Conservation (phyloP, 2,113 vertebrate genomes). For the Hippopotamus amphibius region DNA sequence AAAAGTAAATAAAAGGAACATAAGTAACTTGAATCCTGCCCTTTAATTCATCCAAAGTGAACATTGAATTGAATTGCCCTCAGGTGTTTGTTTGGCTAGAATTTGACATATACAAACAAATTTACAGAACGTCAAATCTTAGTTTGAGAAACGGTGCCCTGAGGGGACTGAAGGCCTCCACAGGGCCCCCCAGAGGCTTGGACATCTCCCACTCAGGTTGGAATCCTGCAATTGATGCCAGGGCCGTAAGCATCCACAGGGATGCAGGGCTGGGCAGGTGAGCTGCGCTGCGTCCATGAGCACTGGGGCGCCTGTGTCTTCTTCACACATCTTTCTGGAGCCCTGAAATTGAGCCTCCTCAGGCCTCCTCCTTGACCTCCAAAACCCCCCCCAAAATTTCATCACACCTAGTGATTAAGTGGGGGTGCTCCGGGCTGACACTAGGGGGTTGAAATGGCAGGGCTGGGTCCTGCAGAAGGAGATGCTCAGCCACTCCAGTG, state of each 20-base stretch:
- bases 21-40: neutral
- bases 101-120: neutral
- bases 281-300: neutral
- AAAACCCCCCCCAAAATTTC: neutral
- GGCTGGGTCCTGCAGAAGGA: fast-evolving
- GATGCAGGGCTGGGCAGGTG: neutral
- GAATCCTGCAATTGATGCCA: neutral
- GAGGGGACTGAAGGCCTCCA: fast-evolving
- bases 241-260: neutral
- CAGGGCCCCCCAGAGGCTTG: neutral
- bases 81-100: neutral
- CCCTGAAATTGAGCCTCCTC: neutral
- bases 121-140: neutral
- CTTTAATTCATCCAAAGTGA: neutral
- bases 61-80: neutral
- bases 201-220: neutral
- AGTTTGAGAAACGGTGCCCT: neutral
- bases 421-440: neutral
- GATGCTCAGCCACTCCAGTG: neutral
- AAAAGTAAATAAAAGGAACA: neutral
- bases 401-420: neutral
- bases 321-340: neutral
- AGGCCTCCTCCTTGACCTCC: neutral
- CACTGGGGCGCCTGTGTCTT: neutral
- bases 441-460: neutral